A percentile compares a stretch with the other conserved stretches of the same genome.
Evolutionary conservation across 2,888 invertebrate genomes (phyloP).

Genomic region (Eilema griseolum): DNA sequence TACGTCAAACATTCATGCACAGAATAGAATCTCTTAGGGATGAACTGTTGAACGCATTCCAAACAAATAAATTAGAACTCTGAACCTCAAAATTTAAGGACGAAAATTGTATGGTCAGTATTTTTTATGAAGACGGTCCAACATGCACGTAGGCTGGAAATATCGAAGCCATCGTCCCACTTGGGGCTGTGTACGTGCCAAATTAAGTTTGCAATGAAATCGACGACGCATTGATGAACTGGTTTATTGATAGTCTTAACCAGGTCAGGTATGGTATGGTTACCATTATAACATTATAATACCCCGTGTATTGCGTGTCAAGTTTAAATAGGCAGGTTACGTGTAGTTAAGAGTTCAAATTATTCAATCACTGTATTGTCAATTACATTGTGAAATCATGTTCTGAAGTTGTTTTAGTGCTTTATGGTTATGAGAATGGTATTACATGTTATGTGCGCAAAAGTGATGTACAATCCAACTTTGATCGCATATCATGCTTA

Average conservation of each 20-base stretch:
- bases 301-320: conserved; percentile 38
- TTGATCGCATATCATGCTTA: conserved; percentile 1
- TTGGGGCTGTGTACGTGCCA: conserved; percentile 59
- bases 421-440: neutral
- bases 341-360: conserved; percentile 22
- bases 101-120: conserved; percentile 36
- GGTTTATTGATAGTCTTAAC: conserved; percentile 44
- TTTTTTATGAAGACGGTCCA: conserved; percentile 49
- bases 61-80: conserved; percentile 52
- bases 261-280: conserved; percentile 25
- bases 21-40: conserved; percentile 35
- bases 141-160: conserved; percentile 66
- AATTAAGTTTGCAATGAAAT: conserved; percentile 69
- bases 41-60: conserved; percentile 3
- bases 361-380: conserved; percentile 24
- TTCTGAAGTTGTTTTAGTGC: neutral
- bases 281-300: conserved; percentile 34
- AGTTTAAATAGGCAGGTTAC: conserved; percentile 35
- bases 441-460: neutral
- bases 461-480: neutral
- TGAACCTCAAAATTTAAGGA: conserved; percentile 53
- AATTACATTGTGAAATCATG: conserved; percentile 2
- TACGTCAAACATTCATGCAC: conserved; percentile 52
- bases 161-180: conserved; percentile 65
- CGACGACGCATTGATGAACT: conserved; percentile 59